Evolutionary conservation across 2,797 vertebrate genomes (phyloP).

Genomic region (Sebastes iracundus): DNA sequence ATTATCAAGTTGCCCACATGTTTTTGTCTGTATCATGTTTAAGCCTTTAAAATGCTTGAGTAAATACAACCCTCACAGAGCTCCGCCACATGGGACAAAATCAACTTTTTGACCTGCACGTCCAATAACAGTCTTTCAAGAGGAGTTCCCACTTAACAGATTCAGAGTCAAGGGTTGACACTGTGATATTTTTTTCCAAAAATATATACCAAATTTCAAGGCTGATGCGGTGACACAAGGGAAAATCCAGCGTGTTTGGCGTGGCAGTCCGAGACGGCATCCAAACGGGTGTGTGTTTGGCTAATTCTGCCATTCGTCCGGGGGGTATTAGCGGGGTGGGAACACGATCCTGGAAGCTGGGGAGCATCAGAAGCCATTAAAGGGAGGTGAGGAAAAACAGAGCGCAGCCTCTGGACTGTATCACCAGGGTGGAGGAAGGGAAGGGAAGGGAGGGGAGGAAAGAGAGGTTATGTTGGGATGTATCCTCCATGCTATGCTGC

Average conservation of each 20-base stretch:
- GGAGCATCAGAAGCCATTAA: conserved; percentile 65
- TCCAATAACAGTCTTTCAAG: conserved; percentile 23
- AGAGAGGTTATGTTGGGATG: not conserved
- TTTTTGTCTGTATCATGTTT: not conserved
- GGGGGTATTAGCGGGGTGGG: conserved; percentile 40
- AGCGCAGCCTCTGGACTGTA: conserved; percentile 59
- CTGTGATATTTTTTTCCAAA: not conserved
- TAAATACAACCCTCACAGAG: conserved; percentile 9
- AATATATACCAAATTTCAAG: not conserved
- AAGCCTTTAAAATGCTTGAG: conserved; percentile 19
- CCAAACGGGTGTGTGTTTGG: conserved; percentile 43
- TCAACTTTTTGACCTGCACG: conserved; percentile 37
- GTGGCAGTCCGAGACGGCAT: not conserved
- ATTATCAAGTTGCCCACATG: not conserved
- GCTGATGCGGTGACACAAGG: not conserved
- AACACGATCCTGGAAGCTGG: conserved; percentile 50
- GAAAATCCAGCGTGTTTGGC: not conserved
- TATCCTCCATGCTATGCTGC: not conserved
- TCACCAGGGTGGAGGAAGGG: conserved; percentile 15
- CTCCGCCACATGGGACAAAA: not conserved
- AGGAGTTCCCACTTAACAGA: conserved; percentile 42
- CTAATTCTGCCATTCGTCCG: conserved; percentile 24
- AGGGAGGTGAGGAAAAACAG: conserved; percentile 66
- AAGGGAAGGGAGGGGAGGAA: not conserved
- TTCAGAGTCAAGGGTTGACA: conserved; percentile 14